Evolutionary conservation across 53 echinoderm and acorn worm species (phyloP), one percentile per base, ranked within the genome.

Genomic region (Astropecten irregularis): DNA sequence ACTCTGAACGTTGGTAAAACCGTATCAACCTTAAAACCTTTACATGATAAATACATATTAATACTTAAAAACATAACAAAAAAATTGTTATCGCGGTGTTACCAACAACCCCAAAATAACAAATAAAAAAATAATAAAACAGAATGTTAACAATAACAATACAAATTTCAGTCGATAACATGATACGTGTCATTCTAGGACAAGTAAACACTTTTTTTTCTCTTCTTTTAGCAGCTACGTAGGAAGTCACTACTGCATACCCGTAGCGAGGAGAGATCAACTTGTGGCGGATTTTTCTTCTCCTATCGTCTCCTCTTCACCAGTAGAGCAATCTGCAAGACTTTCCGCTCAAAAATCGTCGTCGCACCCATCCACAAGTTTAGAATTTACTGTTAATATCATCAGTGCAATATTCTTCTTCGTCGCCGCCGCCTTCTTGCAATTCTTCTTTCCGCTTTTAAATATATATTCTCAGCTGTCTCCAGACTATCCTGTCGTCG

Each of bases 381-480:
- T n/a, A n/a, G n/a, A n/a, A n/a, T 44, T 32, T 49, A 69, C 49
- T 69, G 71, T 71, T 71, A 29, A 71, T 52, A 71, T 71, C 21
- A 71, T 71, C 52, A 71, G 36, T 53, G 71, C 71, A 49, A 44
- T 40, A n/a, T n/a, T n/a, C n/a, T n/a, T n/a, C n/a, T n/a, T n/a
- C n/a, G n/a, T n/a, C n/a, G n/a, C n/a, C n/a, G n/a, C n/a, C n/a
- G n/a, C n/a, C n/a, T n/a, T n/a, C n/a, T n/a, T n/a, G n/a, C n/a
- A 13, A 26, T 69, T 29, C 6, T 58, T 58, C 31, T 23, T 58
- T 58, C 14, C 9, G 6, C 59, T 25, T 58, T 58, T 32, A 71
- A 50, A 71, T 34, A 71, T n/a, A n/a, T 71, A 57, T 39, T 40
- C 57, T 74, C 57, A 74, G 74, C 74, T 74, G 74, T 74, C 39